Conservation (phyloP, 2,797 vertebrate genomes). For the Botia almorhae region DNA sequence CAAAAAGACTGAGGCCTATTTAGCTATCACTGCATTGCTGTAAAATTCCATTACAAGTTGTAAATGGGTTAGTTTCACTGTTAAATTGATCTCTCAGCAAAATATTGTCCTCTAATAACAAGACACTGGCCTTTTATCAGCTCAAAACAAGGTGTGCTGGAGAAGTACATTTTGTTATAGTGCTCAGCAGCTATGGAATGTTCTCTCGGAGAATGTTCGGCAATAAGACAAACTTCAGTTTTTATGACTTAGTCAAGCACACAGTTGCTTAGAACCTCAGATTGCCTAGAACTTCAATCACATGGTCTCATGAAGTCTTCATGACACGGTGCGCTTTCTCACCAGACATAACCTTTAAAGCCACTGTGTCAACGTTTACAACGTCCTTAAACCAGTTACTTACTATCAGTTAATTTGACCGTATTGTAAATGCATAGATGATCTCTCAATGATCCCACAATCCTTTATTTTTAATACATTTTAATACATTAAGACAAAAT, state of each 20-base stretch:
- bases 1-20: background rate
- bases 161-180: background rate
- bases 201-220: background rate
- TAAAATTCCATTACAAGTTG: background rate
- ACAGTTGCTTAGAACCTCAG: background rate
- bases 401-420: background rate
- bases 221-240: background rate
- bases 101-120: background rate
- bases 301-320: too few species aligned
- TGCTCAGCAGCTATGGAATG: background rate
- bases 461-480: too few species aligned
- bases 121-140: background rate
- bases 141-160: background rate
- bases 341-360: too few species aligned
- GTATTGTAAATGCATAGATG: conserved; percentile 1
- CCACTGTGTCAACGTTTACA: background rate
- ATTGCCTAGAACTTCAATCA: too few species aligned
- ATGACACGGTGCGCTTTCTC: too few species aligned
- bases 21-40: background rate
- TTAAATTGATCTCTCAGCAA: background rate
- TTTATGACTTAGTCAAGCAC: background rate
- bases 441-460: background rate
- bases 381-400: background rate
- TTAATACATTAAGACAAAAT: background rate
- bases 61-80: background rate